phyloP scores from a whole-genome alignment of 2,113 vertebrate species.

The Myocastor coypus region DNA sequence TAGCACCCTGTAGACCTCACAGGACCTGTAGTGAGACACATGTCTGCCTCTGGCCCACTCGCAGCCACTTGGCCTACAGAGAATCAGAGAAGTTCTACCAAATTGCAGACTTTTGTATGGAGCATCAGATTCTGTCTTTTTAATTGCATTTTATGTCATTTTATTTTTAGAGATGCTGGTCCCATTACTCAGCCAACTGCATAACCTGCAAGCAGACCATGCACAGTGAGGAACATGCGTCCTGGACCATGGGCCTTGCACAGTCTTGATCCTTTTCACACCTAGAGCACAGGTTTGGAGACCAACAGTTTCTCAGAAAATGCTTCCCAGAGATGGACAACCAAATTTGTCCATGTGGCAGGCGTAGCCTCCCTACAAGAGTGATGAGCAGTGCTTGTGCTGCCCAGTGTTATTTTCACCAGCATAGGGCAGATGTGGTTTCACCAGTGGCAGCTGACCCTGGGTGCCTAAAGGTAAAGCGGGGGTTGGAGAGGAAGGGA shows the following conservation, averaged over 20 bases:
- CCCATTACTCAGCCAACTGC: neutral
- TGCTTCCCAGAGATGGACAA: neutral
- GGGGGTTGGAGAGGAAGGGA: neutral
- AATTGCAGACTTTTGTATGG: neutral
- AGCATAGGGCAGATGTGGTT: neutral
- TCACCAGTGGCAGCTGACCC: fast-evolving
- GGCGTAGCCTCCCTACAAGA: neutral
- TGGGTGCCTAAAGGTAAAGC: no score
- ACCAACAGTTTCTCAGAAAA: neutral
- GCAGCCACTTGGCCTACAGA: fast-evolving
- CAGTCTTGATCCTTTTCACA: neutral
- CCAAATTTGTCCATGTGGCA: neutral
- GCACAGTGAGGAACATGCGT: neutral
- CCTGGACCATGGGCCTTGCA: fast-evolving
- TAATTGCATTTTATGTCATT: neutral
- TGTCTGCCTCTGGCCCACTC: neutral
- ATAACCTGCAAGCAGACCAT: neutral
- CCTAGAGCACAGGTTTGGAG: neutral
- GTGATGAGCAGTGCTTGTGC: neutral
- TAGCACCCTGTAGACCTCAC: fast-evolving
- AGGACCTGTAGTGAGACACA: neutral
- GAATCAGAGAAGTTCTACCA: neutral
- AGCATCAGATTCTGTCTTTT: neutral
- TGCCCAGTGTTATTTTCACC: neutral
- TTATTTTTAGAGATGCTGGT: neutral